Evolutionary conservation across 2,113 vertebrate genomes (phyloP), one percentile per base, ranked within the genome.

Genomic region (Callaeas wilsoni): DNA sequence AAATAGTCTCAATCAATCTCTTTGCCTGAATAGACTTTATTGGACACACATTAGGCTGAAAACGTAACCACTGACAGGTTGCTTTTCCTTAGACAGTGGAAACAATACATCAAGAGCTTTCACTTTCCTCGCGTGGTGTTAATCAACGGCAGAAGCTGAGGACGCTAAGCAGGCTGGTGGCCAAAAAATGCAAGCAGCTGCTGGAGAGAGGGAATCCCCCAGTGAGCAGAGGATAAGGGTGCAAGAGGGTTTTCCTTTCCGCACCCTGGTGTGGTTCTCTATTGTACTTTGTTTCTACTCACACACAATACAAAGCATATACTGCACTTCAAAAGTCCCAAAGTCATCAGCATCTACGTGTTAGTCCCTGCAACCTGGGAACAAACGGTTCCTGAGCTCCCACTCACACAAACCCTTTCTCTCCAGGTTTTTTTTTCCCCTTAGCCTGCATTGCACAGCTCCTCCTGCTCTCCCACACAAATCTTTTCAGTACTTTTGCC

Each of bases 191-290:
- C 65, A 96, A 95, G 89, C 96, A 96, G 96, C 95, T 95, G 97
- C 96, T 86, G 67, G 80, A 90, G 70, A 67, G 64, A 89, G 96
- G 95, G 96, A 98, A 98, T 97, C 97, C 95, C 97, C 95, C 73
- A 85, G 60, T 18, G 87, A 92, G 44, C 65, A 92, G 86, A 86
- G 4, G 6, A 46, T 5, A 49, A n/a, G 63, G 75, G 83, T 41
- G 78, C 81, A 70, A 29, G 52, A 79, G 42, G 70, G 49, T 29
- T 92, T 88, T 75, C 77, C 87, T 68, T 91, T 89, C 84, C 79
- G 57, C 81, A 88, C 37, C 74, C 53, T 79, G 82, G 77, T 57
- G 77, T 50, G 47, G 27, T 15, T 71, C 49, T 68, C 67, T 65
- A 21, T 41, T 84, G 90, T 59, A 81, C 52, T 96, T 81, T 63